A percentile compares a stretch with the other conserved stretches of the same genome.
Evolutionary conservation across 2,797 vertebrate genomes (phyloP).

Genomic region (Nyctibius grandis): DNA sequence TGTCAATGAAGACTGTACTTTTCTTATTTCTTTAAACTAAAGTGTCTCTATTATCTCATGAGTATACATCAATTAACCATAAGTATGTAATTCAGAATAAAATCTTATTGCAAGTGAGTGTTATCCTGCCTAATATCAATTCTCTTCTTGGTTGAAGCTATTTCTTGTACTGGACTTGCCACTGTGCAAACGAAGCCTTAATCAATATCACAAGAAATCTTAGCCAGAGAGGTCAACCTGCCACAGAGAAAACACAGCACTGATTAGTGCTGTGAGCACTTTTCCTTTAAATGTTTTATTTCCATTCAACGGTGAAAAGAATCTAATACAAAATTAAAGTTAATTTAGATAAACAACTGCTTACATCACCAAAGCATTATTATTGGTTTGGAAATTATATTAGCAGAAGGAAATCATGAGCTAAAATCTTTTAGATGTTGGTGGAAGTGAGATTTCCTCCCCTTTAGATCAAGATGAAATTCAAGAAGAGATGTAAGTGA

Average conservation of each 20-base stretch:
- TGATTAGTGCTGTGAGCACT: background rate
- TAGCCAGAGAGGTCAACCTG: background rate
- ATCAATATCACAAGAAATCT: conserved; percentile 7
- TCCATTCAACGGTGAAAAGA: background rate
- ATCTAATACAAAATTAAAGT: background rate
- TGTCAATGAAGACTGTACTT: background rate
- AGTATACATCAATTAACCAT: background rate
- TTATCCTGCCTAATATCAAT: background rate
- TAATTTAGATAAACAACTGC: background rate
- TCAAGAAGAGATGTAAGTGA: background rate
- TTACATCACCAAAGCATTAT: background rate
- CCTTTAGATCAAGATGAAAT: background rate
- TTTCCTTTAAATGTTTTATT: background rate
- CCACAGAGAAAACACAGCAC: background rate
- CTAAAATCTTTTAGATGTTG: background rate
- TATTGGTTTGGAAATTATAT: background rate
- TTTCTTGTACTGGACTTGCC: background rate
- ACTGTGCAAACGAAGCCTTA: background rate
- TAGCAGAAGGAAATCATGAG: background rate
- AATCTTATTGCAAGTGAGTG: background rate
- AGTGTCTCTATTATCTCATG: background rate
- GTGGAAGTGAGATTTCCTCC: background rate
- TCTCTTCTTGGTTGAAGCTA: background rate
- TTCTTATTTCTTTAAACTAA: background rate
- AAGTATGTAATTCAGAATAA: background rate